phyloP scores from a whole-genome alignment of 2,888 invertebrate genomes.

The Drosophila rubida region DNA sequence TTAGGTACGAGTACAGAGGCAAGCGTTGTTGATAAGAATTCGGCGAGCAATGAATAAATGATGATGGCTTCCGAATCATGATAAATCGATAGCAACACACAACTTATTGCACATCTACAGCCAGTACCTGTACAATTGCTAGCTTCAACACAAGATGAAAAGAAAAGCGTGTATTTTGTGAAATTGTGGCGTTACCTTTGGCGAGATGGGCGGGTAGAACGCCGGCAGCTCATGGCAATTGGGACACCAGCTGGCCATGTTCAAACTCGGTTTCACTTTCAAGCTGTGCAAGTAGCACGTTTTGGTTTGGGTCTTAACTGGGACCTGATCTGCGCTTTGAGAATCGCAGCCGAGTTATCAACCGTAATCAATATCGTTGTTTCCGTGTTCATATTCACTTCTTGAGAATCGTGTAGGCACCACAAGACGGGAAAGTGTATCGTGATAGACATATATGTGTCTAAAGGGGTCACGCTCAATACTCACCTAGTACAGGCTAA shows the following conservation, averaged over 20 bases:
- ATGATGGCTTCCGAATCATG: slow-evolving; percentile 26
- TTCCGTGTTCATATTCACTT: slow-evolving; percentile 70
- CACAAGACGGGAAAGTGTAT: slow-evolving; percentile 41
- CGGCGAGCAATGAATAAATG: slow-evolving; percentile 16
- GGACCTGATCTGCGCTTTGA: slow-evolving; percentile 24
- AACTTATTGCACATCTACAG: slow-evolving; percentile 36
- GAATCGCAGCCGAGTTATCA: slow-evolving; percentile 53
- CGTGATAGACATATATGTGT: slow-evolving; percentile 2
- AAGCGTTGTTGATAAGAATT: slow-evolving; percentile 9
- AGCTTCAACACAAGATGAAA: slow-evolving; percentile 14
- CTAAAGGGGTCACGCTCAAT: not conserved
- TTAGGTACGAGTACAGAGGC: not conserved
- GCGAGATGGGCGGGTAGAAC: slow-evolving; percentile 77
- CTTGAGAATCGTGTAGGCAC: slow-evolving; percentile 40
- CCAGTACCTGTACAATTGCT: slow-evolving; percentile 19
- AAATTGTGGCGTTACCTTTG: slow-evolving; percentile 74
- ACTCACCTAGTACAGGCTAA: slow-evolving; percentile 85
- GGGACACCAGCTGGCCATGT: slow-evolving; percentile 81
- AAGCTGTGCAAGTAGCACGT: slow-evolving; percentile 1
- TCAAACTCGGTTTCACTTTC: slow-evolving; percentile 17
- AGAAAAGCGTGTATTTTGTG: not conserved
- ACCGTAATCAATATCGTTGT: slow-evolving; percentile 50
- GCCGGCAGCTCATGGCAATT: slow-evolving; percentile 81
- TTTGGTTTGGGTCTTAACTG: slow-evolving; percentile 22
- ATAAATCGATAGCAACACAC: slow-evolving; percentile 38